Evolutionary conservation across 2,797 vertebrate species (phyloP).

Genomic region (Tokudaia muenninki): DNA sequence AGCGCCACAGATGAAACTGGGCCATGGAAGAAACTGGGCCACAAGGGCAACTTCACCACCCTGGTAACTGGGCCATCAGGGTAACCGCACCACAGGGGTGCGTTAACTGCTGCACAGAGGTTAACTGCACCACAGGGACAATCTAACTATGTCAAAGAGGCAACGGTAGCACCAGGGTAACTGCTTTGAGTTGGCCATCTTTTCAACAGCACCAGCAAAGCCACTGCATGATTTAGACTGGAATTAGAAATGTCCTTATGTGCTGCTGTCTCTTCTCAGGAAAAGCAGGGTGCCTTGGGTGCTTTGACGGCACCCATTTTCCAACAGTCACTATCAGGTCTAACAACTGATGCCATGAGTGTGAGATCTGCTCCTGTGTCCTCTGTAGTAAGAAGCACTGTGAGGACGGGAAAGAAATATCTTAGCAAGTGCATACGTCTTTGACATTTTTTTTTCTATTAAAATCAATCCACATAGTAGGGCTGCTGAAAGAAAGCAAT

Average conservation of each 20-base stretch:
- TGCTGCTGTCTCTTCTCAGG: not conserved
- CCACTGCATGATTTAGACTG: conserved; percentile 10
- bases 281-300: conserved; percentile 33
- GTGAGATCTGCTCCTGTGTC: conserved; percentile 33
- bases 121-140: not conserved
- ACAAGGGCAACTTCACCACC: not conserved
- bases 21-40: not conserved
- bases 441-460: not conserved
- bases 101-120: not conserved
- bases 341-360: not conserved
- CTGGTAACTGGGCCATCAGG: not conserved
- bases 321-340: not conserved
- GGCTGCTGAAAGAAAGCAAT: conserved; percentile 60
- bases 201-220: not conserved
- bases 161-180: too few species aligned
- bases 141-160: not conserved
- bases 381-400: not conserved
- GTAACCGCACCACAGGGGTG: not conserved
- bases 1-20: not conserved
- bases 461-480: conserved; percentile 53
- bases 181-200: not conserved
- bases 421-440: conserved; percentile 25
- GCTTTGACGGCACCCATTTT: not conserved
- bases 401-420: not conserved
- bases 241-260: not conserved